Conservation (phyloP, 2,888 invertebrate genomes). For the Hoplodrina blanda region DNA sequence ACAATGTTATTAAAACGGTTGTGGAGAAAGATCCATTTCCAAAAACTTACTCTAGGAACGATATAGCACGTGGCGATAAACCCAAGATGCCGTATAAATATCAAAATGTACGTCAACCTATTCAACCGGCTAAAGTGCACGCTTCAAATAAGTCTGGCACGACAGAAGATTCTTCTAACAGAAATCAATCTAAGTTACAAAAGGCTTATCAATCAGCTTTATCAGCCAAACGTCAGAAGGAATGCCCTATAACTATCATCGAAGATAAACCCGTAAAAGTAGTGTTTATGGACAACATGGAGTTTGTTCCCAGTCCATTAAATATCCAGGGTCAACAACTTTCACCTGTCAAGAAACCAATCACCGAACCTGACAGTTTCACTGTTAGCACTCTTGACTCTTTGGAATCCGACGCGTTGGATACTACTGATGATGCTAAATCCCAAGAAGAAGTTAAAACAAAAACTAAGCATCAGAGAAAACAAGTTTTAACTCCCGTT, state of each 20-base stretch:
- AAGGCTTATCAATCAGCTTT: conserved; percentile 84
- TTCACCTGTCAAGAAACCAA: conserved; percentile 76
- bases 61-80: conserved; percentile 74
- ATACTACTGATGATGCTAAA: conserved; percentile 74
- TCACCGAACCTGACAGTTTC: conserved; percentile 66
- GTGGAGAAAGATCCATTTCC: conserved; percentile 75
- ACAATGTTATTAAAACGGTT: conserved; percentile 79
- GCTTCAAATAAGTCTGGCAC: conserved; percentile 63
- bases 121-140: conserved; percentile 68
- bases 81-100: conserved; percentile 74
- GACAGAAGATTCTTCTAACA: conserved; percentile 74
- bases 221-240: conserved; percentile 82
- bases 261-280: conserved; percentile 88
- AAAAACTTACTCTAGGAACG: conserved; percentile 76
- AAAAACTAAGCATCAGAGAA: conserved; percentile 87
- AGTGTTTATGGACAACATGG: conserved; percentile 81
- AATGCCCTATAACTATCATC: conserved; percentile 82
- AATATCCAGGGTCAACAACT: conserved; percentile 84
- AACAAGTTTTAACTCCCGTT: conserved; percentile 88
- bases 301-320: conserved; percentile 75
- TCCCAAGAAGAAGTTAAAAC: conserved; percentile 77
- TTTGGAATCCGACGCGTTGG: conserved; percentile 78
- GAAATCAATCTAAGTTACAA: conserved; percentile 84
- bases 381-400: conserved; percentile 76
- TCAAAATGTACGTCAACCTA: conserved; percentile 66